Conservation (phyloP, 2,888 invertebrate species). For the Rutpela maculata region DNA sequence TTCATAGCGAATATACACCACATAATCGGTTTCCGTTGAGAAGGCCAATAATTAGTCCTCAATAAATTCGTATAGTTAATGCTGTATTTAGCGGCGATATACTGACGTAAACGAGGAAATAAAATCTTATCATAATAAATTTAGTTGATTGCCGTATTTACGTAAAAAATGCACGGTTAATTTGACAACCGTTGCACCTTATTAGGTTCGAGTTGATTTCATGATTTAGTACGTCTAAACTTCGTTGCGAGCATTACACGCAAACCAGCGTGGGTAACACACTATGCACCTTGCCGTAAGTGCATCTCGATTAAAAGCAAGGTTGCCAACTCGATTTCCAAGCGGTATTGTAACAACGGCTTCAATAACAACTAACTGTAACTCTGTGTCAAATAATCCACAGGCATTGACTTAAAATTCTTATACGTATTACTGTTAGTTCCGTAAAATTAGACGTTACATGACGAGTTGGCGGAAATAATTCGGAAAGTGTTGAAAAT, state of each 20-base stretch:
- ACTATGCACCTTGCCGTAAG: conserved; percentile 6
- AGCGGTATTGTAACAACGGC: neutral
- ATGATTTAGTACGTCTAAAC: neutral
- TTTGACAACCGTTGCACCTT: conserved; percentile 10
- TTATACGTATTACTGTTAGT: no score
- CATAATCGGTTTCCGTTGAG: neutral
- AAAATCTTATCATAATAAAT: neutral
- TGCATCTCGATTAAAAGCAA: conserved; percentile 13
- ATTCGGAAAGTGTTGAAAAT: no score
- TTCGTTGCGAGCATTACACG: neutral
- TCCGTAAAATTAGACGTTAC: no score
- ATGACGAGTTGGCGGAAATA: no score
- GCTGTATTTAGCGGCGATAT: no score
- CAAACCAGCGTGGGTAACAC: conserved; percentile 16
- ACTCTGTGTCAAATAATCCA: no score
- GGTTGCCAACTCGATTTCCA: neutral
- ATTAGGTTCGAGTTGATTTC: conserved; percentile 20
- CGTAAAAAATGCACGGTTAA: neutral
- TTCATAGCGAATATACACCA: neutral
- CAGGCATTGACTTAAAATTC: no score
- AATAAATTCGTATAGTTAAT: neutral
- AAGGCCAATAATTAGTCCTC: neutral
- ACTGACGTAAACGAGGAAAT: neutral
- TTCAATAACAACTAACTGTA: neutral
- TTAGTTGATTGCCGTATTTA: neutral